Base-by-base conservation (phyloP, 2,797 vertebrate genomes). In the Mallotus villosus region DNA sequence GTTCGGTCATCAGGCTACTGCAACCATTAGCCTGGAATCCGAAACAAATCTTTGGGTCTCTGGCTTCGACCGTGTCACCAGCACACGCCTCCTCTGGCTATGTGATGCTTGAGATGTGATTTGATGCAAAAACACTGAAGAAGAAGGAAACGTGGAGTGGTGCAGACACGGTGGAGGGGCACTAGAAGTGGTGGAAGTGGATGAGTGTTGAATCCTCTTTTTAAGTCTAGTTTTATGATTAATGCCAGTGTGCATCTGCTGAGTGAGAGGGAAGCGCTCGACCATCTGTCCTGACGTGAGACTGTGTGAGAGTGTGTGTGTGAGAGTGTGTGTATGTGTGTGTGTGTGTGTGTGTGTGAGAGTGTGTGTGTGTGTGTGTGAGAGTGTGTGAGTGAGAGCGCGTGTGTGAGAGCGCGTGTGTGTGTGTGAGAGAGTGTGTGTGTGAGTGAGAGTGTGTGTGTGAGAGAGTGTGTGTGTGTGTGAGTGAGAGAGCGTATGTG, bases 201-300 rank as follows among this genome's bases (percentile, higher is more conserved):
- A 74, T 78, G 68, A 84, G 82, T 82, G 84, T 86, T 88, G 89
- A 90, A 84, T 82, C 78, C 78, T 84, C 78, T 66, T 77, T 86
- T 79, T 82, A 75, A 83, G 74, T 85, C 85, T 79, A 81, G 81
- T 81, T 84, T 81, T 75, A 73, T 88, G 90, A 91, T 90, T 91
- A 92, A 90, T 91, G 81, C 85, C 78, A 74, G 71, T 74, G 82
- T 88, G 85, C 90, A 91, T 92, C 89, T 90, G 90, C 86, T 90
- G 84, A 84, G 84, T 29, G 81, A 84, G 83, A 82, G 81, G 77
- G 79, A 75, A 83, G 73, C 80, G 76, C 83, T 75, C 53, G 32
- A 79, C 90, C 90, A 91, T 92, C 89, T 91, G 90, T 87, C 78
- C 80, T 78, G 60, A 67, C 1, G 9, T 24, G 67, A 19, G 64